Conservation (phyloP, 2,888 invertebrate genomes). For the Meandrusa payeni region DNA sequence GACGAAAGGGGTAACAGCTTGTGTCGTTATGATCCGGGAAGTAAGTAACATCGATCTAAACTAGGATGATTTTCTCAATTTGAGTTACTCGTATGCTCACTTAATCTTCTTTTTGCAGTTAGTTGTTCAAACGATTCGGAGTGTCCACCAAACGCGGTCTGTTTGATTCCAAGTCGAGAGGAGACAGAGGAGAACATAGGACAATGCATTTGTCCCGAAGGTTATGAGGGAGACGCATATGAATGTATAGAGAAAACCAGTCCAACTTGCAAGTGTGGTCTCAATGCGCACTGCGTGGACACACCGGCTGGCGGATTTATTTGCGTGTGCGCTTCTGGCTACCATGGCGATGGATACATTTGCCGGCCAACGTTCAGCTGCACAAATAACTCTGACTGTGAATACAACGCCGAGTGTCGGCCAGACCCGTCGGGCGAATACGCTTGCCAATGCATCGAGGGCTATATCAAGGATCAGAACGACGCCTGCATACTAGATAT, state of each 20-base stretch:
- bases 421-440: slow-evolving; percentile 80
- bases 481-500: slow-evolving; percentile 82
- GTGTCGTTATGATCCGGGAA: slow-evolving; percentile 45
- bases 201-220: slow-evolving; percentile 89
- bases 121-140: slow-evolving; percentile 87
- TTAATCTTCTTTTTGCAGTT: slow-evolving; percentile 77
- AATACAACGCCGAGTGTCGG: slow-evolving; percentile 86
- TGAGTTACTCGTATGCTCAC: too few species aligned
- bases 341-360: slow-evolving; percentile 89
- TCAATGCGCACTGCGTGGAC: slow-evolving; percentile 87
- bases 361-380: slow-evolving; percentile 87
- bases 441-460: slow-evolving; percentile 89
- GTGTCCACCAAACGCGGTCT: slow-evolving; percentile 91
- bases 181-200: slow-evolving; percentile 40
- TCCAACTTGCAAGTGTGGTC: slow-evolving; percentile 82
- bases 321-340: slow-evolving; percentile 91
- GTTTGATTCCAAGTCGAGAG: too few species aligned
- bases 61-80: too few species aligned
- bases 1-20: slow-evolving; percentile 57
- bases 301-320: slow-evolving; percentile 84
- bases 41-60: too few species aligned
- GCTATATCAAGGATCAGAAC: slow-evolving; percentile 84
- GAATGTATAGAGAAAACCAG: slow-evolving; percentile 82
- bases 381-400: slow-evolving; percentile 83
- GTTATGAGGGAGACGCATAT: slow-evolving; percentile 91